Conservation (phyloP, 1,140 invertebrate genomes). For the Orussus abietinus region DNA sequence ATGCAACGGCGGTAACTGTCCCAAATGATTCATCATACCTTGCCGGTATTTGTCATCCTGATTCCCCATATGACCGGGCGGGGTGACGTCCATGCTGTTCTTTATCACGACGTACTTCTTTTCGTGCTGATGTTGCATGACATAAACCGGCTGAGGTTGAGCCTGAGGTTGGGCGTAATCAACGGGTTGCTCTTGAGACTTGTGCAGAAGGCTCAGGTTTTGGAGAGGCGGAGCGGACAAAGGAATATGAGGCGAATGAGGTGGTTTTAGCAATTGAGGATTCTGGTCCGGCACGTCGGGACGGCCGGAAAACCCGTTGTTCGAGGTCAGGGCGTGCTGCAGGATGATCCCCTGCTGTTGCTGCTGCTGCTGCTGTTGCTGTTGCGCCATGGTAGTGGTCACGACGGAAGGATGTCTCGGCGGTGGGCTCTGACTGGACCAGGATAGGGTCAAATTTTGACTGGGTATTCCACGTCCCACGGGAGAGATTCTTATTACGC, state of each 20-base stretch:
- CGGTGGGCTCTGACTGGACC: slow-evolving; percentile 47
- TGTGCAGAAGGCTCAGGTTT: slow-evolving; percentile 39
- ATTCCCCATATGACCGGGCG: slow-evolving; percentile 28
- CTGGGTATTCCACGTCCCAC: slow-evolving; percentile 42
- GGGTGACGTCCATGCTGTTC: slow-evolving; percentile 40
- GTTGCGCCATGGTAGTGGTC: slow-evolving; percentile 44
- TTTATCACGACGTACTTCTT: slow-evolving; percentile 49
- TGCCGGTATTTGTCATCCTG: slow-evolving; percentile 46
- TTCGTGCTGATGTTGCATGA: slow-evolving; percentile 35
- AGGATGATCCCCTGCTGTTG: slow-evolving; percentile 42
- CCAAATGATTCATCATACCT: slow-evolving; percentile 37
- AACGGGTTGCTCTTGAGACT: slow-evolving; percentile 41
- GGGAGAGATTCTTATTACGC: slow-evolving; percentile 78
- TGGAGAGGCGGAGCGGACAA: slow-evolving; percentile 31
- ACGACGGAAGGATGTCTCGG: slow-evolving; percentile 45
- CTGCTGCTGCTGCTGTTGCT: slow-evolving; percentile 26
- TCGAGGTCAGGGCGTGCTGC: slow-evolving; percentile 40
- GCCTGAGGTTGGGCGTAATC: slow-evolving; percentile 42
- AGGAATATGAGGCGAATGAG: slow-evolving; percentile 41
- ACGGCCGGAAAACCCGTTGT: slow-evolving; percentile 35
- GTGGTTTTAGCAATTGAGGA: slow-evolving; percentile 37
- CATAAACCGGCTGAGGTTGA: slow-evolving; percentile 15
- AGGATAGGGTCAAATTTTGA: slow-evolving; percentile 34
- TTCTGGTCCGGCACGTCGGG: slow-evolving; percentile 37
- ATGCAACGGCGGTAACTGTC: slow-evolving; percentile 36